phyloP scores from a whole-genome alignment of 2,113 vertebrate species.

The Cepphus grylle region DNA sequence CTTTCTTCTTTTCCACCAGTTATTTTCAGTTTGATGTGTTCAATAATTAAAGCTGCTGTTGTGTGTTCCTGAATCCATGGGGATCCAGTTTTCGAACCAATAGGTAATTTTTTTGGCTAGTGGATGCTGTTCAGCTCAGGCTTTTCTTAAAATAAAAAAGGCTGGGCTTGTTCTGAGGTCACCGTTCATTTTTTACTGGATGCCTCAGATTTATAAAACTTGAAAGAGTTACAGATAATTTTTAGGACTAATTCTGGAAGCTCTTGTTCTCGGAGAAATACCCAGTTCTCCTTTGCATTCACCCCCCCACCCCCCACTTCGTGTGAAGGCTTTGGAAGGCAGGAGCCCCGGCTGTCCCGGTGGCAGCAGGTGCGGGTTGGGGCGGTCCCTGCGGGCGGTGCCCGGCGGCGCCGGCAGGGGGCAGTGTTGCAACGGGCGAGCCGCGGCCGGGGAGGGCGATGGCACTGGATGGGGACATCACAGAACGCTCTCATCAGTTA shows the following conservation, averaged over 20 bases:
- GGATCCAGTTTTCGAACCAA: not conserved
- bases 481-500: not conserved
- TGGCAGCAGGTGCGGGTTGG: too few species aligned
- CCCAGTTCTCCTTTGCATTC: not conserved
- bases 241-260: not conserved
- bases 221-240: too few species aligned
- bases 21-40: not conserved
- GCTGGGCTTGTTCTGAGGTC: not conserved
- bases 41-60: not conserved
- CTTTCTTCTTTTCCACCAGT: not conserved
- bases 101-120: not conserved
- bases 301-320: rapidly evolving
- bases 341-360: rapidly evolving
- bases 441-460: not conserved
- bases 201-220: not conserved
- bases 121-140: not conserved
- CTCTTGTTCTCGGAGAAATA: rapidly evolving
- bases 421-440: conserved; percentile 6
- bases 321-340: rapidly evolving
- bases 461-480: too few species aligned
- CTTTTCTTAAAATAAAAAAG: not conserved
- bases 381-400: not conserved
- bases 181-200: rapidly evolving
- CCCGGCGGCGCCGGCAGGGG: conserved; percentile 27
- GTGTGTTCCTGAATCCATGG: not conserved